Percentiles rank a stretch among this genome's conserved stretches.
Evolutionary conservation across 2,888 invertebrate genomes (phyloP).

Genomic region (Melolontha melolontha): DNA sequence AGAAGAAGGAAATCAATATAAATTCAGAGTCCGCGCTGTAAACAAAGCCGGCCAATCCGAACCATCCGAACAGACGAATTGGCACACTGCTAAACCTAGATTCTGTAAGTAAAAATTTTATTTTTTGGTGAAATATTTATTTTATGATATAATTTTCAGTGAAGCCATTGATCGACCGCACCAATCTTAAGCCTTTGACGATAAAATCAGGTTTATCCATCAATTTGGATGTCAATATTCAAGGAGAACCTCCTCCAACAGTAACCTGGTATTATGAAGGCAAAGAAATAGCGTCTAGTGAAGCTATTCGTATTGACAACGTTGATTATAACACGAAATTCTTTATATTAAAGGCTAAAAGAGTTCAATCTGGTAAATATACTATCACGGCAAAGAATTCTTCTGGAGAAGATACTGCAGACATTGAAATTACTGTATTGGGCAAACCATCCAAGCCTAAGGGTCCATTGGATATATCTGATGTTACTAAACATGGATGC

Average conservation of each 20-base stretch:
- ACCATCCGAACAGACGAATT: slow-evolving; percentile 91
- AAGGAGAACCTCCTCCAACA: slow-evolving; percentile 94
- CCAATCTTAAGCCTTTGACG: slow-evolving; percentile 84
- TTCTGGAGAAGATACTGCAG: slow-evolving; percentile 92
- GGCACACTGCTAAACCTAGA: slow-evolving; percentile 89
- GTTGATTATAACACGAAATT: slow-evolving; percentile 93
- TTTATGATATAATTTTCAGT: slow-evolving; percentile 69
- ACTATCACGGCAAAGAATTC: slow-evolving; percentile 91
- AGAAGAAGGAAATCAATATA: slow-evolving; percentile 95
- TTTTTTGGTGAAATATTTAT: not conserved
- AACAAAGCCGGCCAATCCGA: slow-evolving; percentile 96
- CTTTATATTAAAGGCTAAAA: slow-evolving; percentile 84
- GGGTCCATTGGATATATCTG: slow-evolving; percentile 89
- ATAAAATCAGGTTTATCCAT: slow-evolving; percentile 92
- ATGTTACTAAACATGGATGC: slow-evolving; percentile 92
- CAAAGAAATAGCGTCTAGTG: slow-evolving; percentile 72
- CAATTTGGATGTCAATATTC: slow-evolving; percentile 87
- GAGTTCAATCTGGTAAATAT: slow-evolving; percentile 88
- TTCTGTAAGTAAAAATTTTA: slow-evolving; percentile 76
- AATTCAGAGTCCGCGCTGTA: slow-evolving; percentile 92
- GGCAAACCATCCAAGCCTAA: slow-evolving; percentile 83
- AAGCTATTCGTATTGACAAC: slow-evolving; percentile 80
- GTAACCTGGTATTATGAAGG: slow-evolving; percentile 91
- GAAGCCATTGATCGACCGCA: slow-evolving; percentile 94
- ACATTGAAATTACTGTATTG: slow-evolving; percentile 86